Conservation (phyloP, 1,140 invertebrate genomes). For the Cherax quadricarinatus region DNA sequence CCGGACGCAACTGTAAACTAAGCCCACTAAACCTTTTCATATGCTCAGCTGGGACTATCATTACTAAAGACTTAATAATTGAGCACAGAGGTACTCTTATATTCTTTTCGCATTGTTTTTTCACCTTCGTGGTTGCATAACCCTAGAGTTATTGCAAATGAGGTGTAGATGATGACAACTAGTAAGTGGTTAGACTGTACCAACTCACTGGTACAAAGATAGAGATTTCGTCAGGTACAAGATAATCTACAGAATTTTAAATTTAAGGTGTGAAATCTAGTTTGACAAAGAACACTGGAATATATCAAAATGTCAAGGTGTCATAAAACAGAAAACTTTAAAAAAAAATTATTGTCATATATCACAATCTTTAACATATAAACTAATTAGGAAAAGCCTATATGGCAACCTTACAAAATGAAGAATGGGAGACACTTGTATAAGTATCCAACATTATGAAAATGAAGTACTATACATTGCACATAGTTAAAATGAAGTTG, state of each 20-base stretch:
- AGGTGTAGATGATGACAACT: conserved; percentile 47
- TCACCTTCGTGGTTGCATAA: conserved; percentile 9
- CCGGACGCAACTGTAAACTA: conserved; percentile 52
- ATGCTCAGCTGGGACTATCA: conserved; percentile 58
- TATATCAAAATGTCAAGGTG: conserved; percentile 58
- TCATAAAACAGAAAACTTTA: conserved; percentile 54
- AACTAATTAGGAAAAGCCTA: conserved; percentile 54
- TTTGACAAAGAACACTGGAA: not conserved
- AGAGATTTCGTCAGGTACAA: conserved; percentile 65
- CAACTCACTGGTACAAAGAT: conserved; percentile 34
- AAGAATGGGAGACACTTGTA: conserved; percentile 49
- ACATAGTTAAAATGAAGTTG: conserved; percentile 54
- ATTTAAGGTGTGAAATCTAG: not conserved
- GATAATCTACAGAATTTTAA: conserved; percentile 32
- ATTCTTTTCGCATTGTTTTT: conserved; percentile 31
- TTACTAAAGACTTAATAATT: conserved; percentile 33
- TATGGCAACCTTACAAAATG: conserved; percentile 65
- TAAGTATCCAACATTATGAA: conserved; percentile 24
- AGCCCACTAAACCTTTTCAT: conserved; percentile 42
- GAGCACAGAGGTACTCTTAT: conserved; percentile 42
- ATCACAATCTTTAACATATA: conserved; percentile 68
- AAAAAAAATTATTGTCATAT: conserved; percentile 55
- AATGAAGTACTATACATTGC: conserved; percentile 70
- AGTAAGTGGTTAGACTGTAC: conserved; percentile 25
- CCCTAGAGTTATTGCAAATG: conserved; percentile 50